Percentiles rank a stretch among this genome's conserved stretches.
These are phyloP conservation scores for Percopsis omiscomaycus DNA, from an alignment of 2,797 vertebrate genomes.

Conservation along the genomic window DNA sequence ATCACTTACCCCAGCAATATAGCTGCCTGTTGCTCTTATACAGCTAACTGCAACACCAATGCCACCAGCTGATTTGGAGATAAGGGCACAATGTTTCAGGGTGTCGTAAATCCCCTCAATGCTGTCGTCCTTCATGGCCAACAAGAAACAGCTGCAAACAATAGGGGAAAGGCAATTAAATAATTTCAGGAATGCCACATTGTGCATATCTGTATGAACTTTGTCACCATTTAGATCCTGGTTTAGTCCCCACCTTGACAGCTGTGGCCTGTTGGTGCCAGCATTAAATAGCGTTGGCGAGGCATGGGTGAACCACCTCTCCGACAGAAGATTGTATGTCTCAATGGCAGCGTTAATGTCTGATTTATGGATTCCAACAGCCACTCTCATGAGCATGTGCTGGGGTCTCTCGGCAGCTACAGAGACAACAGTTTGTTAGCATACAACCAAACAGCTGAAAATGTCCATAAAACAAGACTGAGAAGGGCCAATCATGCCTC, in stretches of 20 bases:
- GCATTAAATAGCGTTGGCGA: constrained; percentile 97
- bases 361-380: constrained; percentile 88
- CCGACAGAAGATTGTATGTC: constrained; percentile 95
- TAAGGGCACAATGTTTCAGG: constrained; percentile 92
- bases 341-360: constrained; percentile 91
- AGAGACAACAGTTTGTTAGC: neutral
- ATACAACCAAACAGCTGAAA: neutral
- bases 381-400: constrained; percentile 96
- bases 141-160: constrained; percentile 84
- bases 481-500: neutral
- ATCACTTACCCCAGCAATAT: constrained; percentile 86
- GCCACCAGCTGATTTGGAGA: constrained; percentile 97
- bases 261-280: constrained; percentile 90
- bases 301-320: constrained; percentile 96
- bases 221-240: neutral
- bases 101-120: constrained; percentile 96
- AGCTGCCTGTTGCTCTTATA: constrained; percentile 93
- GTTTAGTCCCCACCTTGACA: constrained; percentile 77
- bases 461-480: neutral
- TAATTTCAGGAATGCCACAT: neutral
- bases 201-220: no score
- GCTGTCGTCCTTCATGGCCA: constrained; percentile 94
- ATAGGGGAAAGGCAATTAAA: neutral
- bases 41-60: constrained; percentile 94
- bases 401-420: constrained; percentile 92